phyloP scores from a whole-genome alignment of 2,113 vertebrate species.

The Rhabdornis inornatus region DNA sequence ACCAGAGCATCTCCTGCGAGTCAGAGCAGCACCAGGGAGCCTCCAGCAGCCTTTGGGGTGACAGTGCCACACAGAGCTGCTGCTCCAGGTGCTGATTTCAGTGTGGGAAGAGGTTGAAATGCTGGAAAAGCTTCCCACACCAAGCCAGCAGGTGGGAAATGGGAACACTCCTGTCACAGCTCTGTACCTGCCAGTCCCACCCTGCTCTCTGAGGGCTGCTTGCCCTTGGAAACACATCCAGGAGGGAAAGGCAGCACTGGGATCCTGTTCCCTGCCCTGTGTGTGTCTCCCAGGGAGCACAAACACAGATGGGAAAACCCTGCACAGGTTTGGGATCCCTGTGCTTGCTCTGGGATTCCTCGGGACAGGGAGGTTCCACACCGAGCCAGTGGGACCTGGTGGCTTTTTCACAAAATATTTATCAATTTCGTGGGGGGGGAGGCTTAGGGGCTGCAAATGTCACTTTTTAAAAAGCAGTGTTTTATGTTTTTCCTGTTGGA shows the following conservation, averaged over 20 bases:
- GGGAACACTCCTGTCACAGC: not conserved
- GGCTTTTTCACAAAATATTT: not conserved
- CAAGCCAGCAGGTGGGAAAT: not conserved
- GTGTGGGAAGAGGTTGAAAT: fast-evolving
- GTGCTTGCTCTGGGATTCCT: not conserved
- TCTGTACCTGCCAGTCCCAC: not conserved
- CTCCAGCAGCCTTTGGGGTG: not conserved
- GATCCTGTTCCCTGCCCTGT: not conserved
- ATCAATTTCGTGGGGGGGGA: fast-evolving
- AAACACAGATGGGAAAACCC: not conserved
- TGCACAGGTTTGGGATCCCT: not conserved
- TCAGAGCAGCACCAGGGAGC: fast-evolving
- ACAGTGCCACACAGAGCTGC: fast-evolving
- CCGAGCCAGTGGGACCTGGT: not conserved
- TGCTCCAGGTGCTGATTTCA: not conserved
- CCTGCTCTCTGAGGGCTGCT: not conserved
- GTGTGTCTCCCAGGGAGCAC: not conserved
- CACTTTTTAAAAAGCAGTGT: not conserved
- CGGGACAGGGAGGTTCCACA: fast-evolving
- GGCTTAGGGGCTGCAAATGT: not conserved
- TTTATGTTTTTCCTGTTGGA: not conserved
- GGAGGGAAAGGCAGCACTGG: not conserved
- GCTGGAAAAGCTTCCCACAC: not conserved
- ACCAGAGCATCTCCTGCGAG: not conserved
- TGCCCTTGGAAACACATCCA: not conserved